A percentile compares a stretch with the other conserved stretches of the same genome.
These are phyloP conservation scores for Harpagifer antarcticus DNA, from an alignment of 2,797 vertebrate species.

Conservation along the genomic window DNA sequence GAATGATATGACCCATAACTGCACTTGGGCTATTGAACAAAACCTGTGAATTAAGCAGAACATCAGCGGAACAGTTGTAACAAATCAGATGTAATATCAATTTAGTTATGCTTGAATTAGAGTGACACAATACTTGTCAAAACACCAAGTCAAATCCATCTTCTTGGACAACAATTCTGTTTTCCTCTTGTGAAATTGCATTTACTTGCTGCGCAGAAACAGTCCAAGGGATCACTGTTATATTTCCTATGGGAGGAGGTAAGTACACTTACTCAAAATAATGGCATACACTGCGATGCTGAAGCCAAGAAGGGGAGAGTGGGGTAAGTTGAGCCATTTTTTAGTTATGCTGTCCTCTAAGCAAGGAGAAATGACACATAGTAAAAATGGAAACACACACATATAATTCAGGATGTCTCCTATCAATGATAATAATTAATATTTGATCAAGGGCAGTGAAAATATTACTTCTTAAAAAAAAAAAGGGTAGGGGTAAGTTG, in stretches of 20 bases:
- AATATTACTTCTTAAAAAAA: too few relatives aligned
- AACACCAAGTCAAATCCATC: constrained; percentile 84
- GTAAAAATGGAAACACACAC: too few relatives aligned
- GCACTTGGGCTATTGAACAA: constrained; percentile 63
- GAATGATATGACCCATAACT: constrained; percentile 73
- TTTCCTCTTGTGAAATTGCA: constrained; percentile 75
- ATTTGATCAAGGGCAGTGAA: too few relatives aligned
- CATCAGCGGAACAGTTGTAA: constrained; percentile 70
- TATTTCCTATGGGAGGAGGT: constrained; percentile 75
- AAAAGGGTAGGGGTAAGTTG: too few relatives aligned
- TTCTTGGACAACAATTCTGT: constrained; percentile 82
- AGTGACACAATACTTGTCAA: constrained; percentile 81
- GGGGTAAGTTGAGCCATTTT: too few relatives aligned
- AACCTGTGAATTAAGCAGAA: constrained; percentile 75
- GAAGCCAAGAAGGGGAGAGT: constrained; percentile 40
- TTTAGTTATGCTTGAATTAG: constrained; percentile 69
- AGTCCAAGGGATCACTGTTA: constrained; percentile 79
- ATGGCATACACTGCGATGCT: constrained; percentile 46
- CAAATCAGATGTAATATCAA: constrained; percentile 69
- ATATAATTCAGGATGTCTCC: too few relatives aligned
- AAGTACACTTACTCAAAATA: constrained; percentile 70
- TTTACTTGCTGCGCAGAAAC: constrained; percentile 74
- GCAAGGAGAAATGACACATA: too few relatives aligned
- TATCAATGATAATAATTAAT: too few relatives aligned
- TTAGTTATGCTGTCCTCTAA: too few relatives aligned